Conservation (phyloP, 2,888 invertebrate genomes). For the Drepanosiphum platanoidis region DNA sequence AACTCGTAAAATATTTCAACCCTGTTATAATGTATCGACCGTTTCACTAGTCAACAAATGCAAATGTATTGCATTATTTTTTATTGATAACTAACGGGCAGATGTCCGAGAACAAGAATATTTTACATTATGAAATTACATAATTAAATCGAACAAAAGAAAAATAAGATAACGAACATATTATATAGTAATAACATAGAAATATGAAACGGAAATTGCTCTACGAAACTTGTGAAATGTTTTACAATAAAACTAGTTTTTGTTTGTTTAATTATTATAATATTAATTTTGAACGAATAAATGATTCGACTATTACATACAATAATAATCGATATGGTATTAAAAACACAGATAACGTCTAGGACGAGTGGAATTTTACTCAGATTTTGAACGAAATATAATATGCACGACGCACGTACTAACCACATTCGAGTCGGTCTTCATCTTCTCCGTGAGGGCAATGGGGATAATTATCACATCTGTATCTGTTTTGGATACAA, state of each 20-base stretch:
- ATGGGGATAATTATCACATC: constrained; percentile 70
- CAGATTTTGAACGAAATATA: background rate
- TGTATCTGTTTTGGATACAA: constrained; percentile 71
- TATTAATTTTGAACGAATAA: background rate
- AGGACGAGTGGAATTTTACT: background rate
- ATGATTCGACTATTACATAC: background rate
- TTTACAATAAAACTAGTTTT: background rate
- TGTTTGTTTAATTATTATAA: background rate
- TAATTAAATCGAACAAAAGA: no score
- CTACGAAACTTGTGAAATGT: no score
- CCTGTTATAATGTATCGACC: no score
- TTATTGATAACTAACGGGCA: no score
- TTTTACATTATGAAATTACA: no score
- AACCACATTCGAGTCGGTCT: constrained; percentile 67
- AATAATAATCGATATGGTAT: background rate
- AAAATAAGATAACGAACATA: no score
- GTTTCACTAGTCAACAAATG: no score
- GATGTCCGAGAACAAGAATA: no score
- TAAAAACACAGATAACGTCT: background rate
- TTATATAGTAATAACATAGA: no score
- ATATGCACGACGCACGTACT: constrained; percentile 64
- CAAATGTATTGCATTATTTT: no score
- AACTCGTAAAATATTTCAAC: no score
- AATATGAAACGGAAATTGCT: no score
- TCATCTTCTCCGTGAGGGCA: constrained; percentile 69